Evolutionary conservation across 1,140 invertebrate genomes (phyloP), one percentile per base, ranked within the genome.

Genomic region (Saccostrea glomerata): DNA sequence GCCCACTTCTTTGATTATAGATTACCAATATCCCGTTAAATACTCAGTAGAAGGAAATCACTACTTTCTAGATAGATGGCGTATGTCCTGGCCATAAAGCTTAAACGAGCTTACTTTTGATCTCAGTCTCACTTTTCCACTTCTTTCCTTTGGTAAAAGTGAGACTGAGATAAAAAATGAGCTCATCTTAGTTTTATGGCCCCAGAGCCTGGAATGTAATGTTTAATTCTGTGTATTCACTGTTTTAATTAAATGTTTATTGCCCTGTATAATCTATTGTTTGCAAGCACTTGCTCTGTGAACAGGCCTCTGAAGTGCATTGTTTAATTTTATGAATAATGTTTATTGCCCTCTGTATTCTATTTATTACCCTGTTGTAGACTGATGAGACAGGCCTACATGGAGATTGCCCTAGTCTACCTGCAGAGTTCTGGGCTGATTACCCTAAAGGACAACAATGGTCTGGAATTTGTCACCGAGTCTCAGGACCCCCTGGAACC

Each of bases 241-340:
- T n/a, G n/a, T n/a, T n/a, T n/a, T n/a, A n/a, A n/a, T n/a, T n/a
- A n/a, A n/a, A n/a, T n/a, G n/a, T n/a, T n/a, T n/a, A n/a, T n/a
- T n/a, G n/a, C n/a, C n/a, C n/a, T n/a, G n/a, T n/a, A n/a, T n/a
- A 94, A 94, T 90, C 91, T 94, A 91, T 95, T 82, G 94, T 89
- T 94, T 84, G 91, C 89, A 91, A 92, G 92, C 73, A 89, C 30
- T 82, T 87, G 92, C 92, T 23, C 20, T 91, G 40, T 84, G 92
- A 5, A 63, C 60, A 77, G 36, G n/a, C 40, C 30, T n/a, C 15
- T 36, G 40, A 7, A 5, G 5, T 17, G 17, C 1, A 40, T 11
- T 73, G 25, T 70, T 87, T 15, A 30, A n/a, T 30, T 86, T 0
- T 70, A 1, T 85, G 2, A 56, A 12, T 15, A 30, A 73, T 20